These are phyloP conservation scores for Kradibia gibbosae DNA, from an alignment of 1,140 invertebrate species.

Conservation along the genomic window DNA sequence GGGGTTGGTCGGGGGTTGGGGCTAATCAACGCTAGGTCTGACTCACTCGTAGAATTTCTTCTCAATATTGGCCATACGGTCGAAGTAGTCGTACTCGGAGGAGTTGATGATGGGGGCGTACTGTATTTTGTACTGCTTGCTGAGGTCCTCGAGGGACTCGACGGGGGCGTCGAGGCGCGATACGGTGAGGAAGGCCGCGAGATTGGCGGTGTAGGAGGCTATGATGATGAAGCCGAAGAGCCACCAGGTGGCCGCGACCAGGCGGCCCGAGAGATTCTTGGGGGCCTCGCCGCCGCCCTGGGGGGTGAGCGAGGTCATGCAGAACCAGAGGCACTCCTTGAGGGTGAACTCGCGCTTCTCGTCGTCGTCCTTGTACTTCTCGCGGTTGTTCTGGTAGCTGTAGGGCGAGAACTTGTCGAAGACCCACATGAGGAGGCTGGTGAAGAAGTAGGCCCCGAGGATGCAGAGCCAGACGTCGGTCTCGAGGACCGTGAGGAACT, in stretches of 20 bases:
- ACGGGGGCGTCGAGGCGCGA: constrained; percentile 93
- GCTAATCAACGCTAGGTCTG: neutral
- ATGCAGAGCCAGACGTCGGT: constrained; percentile 97
- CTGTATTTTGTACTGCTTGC: constrained; percentile 95
- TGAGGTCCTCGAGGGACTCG: constrained; percentile 92
- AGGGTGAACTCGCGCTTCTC: constrained; percentile 96
- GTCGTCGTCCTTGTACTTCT: constrained; percentile 94
- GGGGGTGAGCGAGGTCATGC: constrained; percentile 97
- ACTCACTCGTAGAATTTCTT: constrained; percentile 94
- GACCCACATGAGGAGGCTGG: constrained; percentile 93
- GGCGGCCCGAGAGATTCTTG: constrained; percentile 91
- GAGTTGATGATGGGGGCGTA: constrained; percentile 92
- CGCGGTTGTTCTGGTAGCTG: constrained; percentile 94
- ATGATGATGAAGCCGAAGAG: constrained; percentile 98
- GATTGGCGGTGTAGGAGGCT: constrained; percentile 97
- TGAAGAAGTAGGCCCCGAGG: constrained; percentile 94
- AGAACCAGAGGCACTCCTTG: constrained; percentile 98
- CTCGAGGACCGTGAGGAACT: constrained; percentile 97
- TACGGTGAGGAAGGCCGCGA: constrained; percentile 95
- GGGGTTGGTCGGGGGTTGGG: no score
- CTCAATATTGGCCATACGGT: constrained; percentile 97
- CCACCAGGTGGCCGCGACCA: constrained; percentile 98
- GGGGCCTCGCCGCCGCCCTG: constrained; percentile 98
- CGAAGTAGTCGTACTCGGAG: constrained; percentile 92
- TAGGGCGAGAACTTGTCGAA: constrained; percentile 98